phyloP scores from a whole-genome alignment of 2,113 vertebrate genomes.

The Oreocharis arfaki region DNA sequence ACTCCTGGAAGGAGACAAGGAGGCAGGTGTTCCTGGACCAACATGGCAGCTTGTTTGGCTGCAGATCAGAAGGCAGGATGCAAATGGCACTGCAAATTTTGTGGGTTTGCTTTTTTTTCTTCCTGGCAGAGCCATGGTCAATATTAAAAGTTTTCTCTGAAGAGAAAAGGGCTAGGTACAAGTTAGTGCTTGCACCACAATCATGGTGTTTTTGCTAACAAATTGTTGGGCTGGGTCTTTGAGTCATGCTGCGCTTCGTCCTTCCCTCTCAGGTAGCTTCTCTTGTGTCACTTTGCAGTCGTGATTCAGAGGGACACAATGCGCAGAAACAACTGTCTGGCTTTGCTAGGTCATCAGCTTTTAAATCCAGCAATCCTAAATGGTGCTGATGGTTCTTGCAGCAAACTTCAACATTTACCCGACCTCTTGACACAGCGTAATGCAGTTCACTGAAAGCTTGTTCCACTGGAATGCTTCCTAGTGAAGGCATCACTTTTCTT shows the following conservation, averaged over 20 bases:
- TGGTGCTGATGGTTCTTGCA: background rate
- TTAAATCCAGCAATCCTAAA: background rate
- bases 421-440: background rate
- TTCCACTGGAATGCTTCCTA: background rate
- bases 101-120: background rate
- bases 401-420: background rate
- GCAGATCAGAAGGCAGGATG: background rate
- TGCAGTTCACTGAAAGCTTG: background rate
- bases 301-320: background rate
- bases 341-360: background rate
- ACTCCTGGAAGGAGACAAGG: background rate
- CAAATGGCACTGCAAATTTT: background rate
- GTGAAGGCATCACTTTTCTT: background rate
- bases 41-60: background rate
- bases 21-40: background rate
- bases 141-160: background rate
- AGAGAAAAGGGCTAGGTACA: background rate
- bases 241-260: background rate
- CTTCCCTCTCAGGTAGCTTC: background rate
- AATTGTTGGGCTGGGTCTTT: background rate
- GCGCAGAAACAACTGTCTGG: background rate
- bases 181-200: background rate
- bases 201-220: background rate
- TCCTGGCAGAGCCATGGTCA: background rate
- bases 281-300: background rate